A percentile compares a stretch with the other conserved stretches of the same genome.
These are phyloP conservation scores for Epinephelus cyanopodus DNA, from an alignment of 2,113 vertebrate species.

Conservation along the genomic window DNA sequence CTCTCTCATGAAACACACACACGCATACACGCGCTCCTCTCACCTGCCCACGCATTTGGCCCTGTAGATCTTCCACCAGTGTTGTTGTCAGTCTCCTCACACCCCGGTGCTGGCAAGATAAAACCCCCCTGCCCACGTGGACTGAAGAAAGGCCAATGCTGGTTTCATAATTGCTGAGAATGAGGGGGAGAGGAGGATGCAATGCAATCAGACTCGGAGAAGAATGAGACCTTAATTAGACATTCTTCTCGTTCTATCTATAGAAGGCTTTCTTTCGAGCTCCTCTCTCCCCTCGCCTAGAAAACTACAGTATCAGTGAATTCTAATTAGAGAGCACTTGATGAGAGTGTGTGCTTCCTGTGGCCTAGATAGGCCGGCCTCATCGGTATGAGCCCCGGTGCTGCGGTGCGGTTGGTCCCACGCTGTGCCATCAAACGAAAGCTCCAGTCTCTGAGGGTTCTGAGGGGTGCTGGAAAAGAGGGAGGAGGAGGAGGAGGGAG, in stretches of 20 bases:
- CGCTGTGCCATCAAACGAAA: conserved; percentile 69
- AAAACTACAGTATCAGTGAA: conserved; percentile 73
- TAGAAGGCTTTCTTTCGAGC: conserved; percentile 64
- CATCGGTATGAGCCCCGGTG: conserved; percentile 63
- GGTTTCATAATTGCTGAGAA: conserved; percentile 70
- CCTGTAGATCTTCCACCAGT: conserved; percentile 43
- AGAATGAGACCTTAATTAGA: conserved; percentile 82
- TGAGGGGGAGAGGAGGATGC: conserved; percentile 39
- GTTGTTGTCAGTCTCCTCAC: conserved; percentile 78
- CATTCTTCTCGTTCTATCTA: conserved; percentile 75
- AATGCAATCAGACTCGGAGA: conserved; percentile 66
- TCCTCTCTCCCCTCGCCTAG: conserved; percentile 36
- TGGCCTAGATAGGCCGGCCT: conserved; percentile 75
- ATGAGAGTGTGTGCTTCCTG: conserved; percentile 64
- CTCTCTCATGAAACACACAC: conserved; percentile 15
- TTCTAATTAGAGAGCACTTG: conserved; percentile 79
- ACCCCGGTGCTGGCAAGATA: conserved; percentile 58
- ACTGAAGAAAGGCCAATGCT: conserved; percentile 62
- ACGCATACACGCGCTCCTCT: conserved; percentile 38
- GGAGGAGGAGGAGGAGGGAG: conserved; percentile 14
- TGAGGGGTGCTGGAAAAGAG: conserved; percentile 37
- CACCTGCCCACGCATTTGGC: conserved; percentile 66
- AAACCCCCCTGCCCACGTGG: conserved; percentile 65
- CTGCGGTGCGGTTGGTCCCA: conserved; percentile 52
- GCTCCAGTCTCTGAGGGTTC: conserved; percentile 58